phyloP scores from a whole-genome alignment of 1,140 invertebrate genomes.

The Orchesella cincta region DNA sequence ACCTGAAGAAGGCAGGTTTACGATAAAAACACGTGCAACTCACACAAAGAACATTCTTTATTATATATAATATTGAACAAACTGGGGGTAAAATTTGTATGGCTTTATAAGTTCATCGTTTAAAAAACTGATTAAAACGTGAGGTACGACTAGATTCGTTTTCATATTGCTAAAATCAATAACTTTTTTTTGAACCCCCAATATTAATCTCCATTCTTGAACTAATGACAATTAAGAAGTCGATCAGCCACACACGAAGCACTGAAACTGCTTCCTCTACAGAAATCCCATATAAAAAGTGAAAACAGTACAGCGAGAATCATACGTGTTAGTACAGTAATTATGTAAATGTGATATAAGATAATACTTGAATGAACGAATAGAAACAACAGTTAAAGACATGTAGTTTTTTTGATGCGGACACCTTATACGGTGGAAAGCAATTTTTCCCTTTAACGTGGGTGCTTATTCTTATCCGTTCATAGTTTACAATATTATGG shows the following conservation, averaged over 20 bases:
- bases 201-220: background rate
- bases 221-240: background rate
- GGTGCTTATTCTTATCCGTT: too few species aligned
- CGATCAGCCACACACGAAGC: background rate
- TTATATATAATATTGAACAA: too few species aligned
- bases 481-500: background rate
- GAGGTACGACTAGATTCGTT: conserved; percentile 25
- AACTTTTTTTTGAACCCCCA: background rate
- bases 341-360: too few species aligned
- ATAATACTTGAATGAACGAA: too few species aligned
- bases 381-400: too few species aligned
- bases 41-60: too few species aligned
- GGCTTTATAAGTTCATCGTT: background rate
- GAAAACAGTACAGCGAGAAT: background rate
- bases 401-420: too few species aligned
- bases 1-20: too few species aligned
- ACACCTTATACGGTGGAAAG: background rate
- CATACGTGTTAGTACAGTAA: too few species aligned
- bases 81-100: too few species aligned
- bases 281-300: background rate
- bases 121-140: conserved; percentile 1
- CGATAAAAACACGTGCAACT: too few species aligned
- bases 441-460: background rate
- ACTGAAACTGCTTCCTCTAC: background rate
- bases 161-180: conserved; percentile 3